Base-by-base conservation (phyloP, 2,797 vertebrate genomes). In the Leuciscus waleckii region DNA sequence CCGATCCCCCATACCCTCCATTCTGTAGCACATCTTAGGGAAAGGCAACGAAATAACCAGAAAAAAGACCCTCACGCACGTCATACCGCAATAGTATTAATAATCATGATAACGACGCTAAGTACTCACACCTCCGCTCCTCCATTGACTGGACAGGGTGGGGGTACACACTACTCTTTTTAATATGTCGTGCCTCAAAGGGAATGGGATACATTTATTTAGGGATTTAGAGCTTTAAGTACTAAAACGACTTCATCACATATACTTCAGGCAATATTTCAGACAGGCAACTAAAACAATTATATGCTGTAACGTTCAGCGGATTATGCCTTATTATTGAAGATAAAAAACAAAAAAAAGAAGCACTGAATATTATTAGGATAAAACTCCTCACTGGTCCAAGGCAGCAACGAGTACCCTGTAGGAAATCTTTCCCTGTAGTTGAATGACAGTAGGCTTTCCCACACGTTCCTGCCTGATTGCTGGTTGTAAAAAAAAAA, bases 1-100 rank as follows among this genome's bases (percentile, higher is more conserved):
- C 80, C 95, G 94, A 85, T 97, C 97, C 23, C 97, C 97, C 91
- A 97, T 98, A 73, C 97, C 97, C 83, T 98, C 97, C 94, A 97
- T 98, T 94, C 94, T 98, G 92, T 98, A 98, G 95, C 90, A 80
- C 85, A 87, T 81, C 79, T 37, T 68, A 51, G 23, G 32, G 9
- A 84, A 82, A 63, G 76, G 86, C 74, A 85, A 77, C 49, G 39
- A 70, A 73, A 67, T 26, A 88, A 79, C 70, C 7, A 63, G 67
- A 51, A 78, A 14, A 76, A 71, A 79, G 85, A 87, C 71, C 29
- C 58, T 39, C 41, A 65, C 61, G 79, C 82, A 79, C 81, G 77
- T 81, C 69, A 71, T 68, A 73, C 67, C 69, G 58, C 85, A 84
- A 87, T 78, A 89, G 77, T 86, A 85, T 68, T 85, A 85, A 79